phyloP scores from a whole-genome alignment of 2,113 vertebrate species.

The Lepidothrix coronata region DNA sequence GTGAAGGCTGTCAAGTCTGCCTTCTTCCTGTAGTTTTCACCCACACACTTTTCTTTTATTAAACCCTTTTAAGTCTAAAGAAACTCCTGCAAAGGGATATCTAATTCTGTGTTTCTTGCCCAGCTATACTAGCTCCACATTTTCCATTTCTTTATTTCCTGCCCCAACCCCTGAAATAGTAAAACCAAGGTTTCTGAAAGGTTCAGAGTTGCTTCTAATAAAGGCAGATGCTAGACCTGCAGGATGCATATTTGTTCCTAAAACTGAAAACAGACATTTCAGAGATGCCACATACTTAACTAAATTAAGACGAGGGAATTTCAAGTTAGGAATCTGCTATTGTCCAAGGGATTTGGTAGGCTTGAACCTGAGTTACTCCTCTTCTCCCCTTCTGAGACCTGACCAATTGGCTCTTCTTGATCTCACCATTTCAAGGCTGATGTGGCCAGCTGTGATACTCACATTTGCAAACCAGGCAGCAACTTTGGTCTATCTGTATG shows the following conservation, averaged over 20 bases:
- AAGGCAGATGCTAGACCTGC: neutral
- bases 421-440: neutral
- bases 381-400: neutral
- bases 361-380: neutral
- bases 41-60: slow-evolving; percentile 6
- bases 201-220: neutral
- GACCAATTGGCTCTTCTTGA: neutral
- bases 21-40: slow-evolving; percentile 11
- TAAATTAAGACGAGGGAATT: neutral
- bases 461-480: neutral
- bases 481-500: neutral
- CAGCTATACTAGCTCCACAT: neutral
- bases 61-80: neutral
- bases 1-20: neutral
- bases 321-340: neutral
- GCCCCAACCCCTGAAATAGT: neutral
- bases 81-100: neutral
- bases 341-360: neutral
- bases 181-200: neutral
- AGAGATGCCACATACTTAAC: neutral
- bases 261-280: neutral
- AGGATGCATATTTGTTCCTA: neutral
- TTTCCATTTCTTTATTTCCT: slow-evolving; percentile 5
- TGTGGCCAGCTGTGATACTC: neutral
- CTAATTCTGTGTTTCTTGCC: neutral